phyloP scores from a whole-genome alignment of 30 jellyfish, hydroid and myxozoan species.

The Pelagia noctiluca region DNA sequence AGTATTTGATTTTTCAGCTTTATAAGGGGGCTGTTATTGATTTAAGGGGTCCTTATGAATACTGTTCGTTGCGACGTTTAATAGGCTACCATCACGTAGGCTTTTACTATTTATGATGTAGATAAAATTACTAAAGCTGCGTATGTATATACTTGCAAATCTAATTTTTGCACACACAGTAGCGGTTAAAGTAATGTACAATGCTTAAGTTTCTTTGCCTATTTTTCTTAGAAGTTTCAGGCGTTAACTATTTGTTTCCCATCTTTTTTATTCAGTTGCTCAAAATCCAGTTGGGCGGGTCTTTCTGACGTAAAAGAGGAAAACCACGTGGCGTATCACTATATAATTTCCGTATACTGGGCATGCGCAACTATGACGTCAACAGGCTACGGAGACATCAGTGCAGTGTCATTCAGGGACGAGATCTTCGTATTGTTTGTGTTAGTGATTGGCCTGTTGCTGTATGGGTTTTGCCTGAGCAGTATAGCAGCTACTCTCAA shows the following conservation, averaged over 20 bases:
- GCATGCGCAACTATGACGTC: conserved; percentile 94
- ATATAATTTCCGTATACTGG: conserved; percentile 73
- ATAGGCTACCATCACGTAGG: too few species aligned
- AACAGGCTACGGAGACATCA: conserved; percentile 88
- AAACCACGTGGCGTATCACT: conserved; percentile 4
- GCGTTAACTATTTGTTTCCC: not conserved
- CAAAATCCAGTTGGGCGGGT: conserved; percentile 67
- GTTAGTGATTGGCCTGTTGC: conserved; percentile 63
- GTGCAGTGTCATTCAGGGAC: conserved; percentile 63
- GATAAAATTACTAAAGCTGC: too few species aligned
- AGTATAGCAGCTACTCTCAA: conserved; percentile 73
- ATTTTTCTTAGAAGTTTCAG: not conserved
- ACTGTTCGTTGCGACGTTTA: too few species aligned
- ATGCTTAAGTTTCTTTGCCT: too few species aligned
- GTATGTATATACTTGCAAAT: too few species aligned
- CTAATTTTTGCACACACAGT: too few species aligned
- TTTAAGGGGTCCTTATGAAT: too few species aligned
- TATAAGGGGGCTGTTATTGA: too few species aligned
- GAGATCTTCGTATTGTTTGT: conserved; percentile 74
- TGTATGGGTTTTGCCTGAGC: conserved; percentile 81
- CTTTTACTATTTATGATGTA: too few species aligned
- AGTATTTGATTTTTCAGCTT: too few species aligned
- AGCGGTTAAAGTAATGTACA: too few species aligned
- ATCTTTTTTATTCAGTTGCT: conserved; percentile 43
- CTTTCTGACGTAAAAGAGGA: conserved; percentile 47